Base-by-base conservation (phyloP, 2,113 vertebrate genomes). In the Phylloscopus whistleri region DNA sequence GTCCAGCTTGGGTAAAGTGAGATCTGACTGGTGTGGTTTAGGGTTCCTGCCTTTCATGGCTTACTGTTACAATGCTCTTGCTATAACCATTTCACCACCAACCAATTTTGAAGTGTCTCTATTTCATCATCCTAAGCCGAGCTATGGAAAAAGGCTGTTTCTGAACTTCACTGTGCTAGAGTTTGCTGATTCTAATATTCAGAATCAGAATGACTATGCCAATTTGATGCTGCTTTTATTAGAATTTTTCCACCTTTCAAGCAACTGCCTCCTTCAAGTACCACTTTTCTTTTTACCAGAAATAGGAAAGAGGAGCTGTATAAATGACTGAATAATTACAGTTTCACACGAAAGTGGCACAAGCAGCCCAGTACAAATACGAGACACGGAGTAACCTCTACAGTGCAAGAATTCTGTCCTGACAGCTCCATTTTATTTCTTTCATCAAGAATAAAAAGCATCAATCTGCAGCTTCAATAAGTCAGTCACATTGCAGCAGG, bases 381-480 rank as follows among this genome's bases (percentile, higher is more conserved):
- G 7, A 90, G 70, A 66, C 41, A 85, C 2, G 1, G 18, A 75
- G 48, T 77, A 73, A 64, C 23, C 0, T 2, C 70, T 76, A 43
- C 0, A 1, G 63, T 41, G 39, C 46, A 74, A 83, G 48, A 94
- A 87, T 77, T 73, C 27, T 59, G 63, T 55, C 78, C 51, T 82
- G 63, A 87, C 52, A 53, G 60, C 4, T 84, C 64, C 17, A 19
- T 64, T 94, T 84, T 49, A 46, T 73, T 91, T 70, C 46, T 90
- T 88, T 90, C 63, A 67, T 91, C 78, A 63, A 80, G 59, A 85
- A 90, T 66, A 83, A 88, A 91, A 90, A 59, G 35, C 82, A 91
- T 91, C 94, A 85, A 76, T 85, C 75, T 80, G 48, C 63, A 93
- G 75, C 59, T 91, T 93, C 78, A 83, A 4, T 48, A 83, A 89